Percentiles rank a stretch among this genome's conserved stretches.
Evolutionary conservation across 2,888 invertebrate genomes (phyloP).

Genomic region (Orthonychiurus folsomi): DNA sequence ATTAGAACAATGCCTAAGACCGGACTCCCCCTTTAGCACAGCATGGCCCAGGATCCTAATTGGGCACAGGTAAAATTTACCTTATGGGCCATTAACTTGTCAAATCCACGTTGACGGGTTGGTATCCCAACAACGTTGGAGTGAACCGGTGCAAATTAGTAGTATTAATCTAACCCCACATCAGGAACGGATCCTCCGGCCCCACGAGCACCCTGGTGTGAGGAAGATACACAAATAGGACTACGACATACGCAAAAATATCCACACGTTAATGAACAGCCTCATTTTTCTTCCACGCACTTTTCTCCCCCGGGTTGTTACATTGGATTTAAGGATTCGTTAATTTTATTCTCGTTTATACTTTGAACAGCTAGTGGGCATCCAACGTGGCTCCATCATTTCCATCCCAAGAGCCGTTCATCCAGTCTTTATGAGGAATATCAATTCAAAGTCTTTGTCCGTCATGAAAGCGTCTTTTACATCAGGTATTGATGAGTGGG

Average conservation of each 20-base stretch:
- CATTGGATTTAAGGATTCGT: not conserved
- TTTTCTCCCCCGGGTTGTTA: no score
- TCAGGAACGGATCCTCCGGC: no score
- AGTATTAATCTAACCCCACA: not conserved
- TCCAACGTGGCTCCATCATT: constrained; percentile 42
- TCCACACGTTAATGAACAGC: no score
- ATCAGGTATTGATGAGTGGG: constrained; percentile 34
- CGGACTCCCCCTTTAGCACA: no score
- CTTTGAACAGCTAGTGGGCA: constrained; percentile 41
- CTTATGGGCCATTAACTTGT: not conserved
- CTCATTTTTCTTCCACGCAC: not conserved
- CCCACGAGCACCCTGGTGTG: no score
- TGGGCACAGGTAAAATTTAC: not conserved
- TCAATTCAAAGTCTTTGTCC: constrained; percentile 37
- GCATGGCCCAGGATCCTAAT: not conserved
- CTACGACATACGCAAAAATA: no score
- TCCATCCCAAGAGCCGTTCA: constrained; percentile 42
- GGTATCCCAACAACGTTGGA: no score
- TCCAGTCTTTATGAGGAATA: constrained; percentile 39
- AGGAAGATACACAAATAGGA: no score
- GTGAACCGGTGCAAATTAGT: not conserved
- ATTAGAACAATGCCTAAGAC: not conserved
- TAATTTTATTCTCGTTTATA: not conserved
- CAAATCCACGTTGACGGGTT: not conserved
- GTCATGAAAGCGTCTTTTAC: constrained; percentile 41